Conservation (phyloP, 2,888 invertebrate genomes). For the Pterostichus madidus region DNA sequence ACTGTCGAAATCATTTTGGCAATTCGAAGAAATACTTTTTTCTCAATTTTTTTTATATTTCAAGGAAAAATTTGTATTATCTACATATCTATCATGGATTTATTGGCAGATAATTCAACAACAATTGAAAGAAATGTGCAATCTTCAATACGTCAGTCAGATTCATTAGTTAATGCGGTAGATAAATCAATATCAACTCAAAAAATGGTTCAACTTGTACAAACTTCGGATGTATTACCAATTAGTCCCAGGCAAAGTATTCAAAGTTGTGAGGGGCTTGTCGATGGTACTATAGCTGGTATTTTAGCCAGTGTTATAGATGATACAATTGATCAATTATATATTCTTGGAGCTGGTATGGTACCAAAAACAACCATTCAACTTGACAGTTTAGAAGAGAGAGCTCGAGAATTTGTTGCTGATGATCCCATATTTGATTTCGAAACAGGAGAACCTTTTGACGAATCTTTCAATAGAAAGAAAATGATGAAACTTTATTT, state of each 20-base stretch:
- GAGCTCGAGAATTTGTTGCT: conserved; percentile 41
- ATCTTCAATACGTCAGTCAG: too few relatives aligned
- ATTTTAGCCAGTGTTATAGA: conserved; percentile 67
- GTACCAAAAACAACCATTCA: background rate
- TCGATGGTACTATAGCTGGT: background rate
- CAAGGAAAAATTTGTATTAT: too few relatives aligned
- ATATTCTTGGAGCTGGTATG: conserved; percentile 68
- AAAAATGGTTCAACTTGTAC: too few relatives aligned
- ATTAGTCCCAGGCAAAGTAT: too few relatives aligned
- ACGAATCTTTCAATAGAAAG: conserved; percentile 66
- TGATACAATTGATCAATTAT: conserved; percentile 71
- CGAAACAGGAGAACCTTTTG: conserved; percentile 68
- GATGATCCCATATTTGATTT: conserved; percentile 67
- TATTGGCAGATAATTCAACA: too few relatives aligned
- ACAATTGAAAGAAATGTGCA: too few relatives aligned
- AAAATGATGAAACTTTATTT: conserved; percentile 69
- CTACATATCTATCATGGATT: too few relatives aligned
- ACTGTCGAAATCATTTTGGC: background rate
- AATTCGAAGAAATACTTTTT: background rate
- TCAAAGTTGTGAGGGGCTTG: too few relatives aligned
- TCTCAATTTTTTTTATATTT: too few relatives aligned
- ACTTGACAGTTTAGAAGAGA: conserved; percentile 11
- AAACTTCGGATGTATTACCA: too few relatives aligned
- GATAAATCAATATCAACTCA: too few relatives aligned
- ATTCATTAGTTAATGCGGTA: too few relatives aligned